These are phyloP conservation scores for Typhlomys cinereus DNA, from an alignment of 2,113 vertebrate species.

Conservation along the genomic window DNA sequence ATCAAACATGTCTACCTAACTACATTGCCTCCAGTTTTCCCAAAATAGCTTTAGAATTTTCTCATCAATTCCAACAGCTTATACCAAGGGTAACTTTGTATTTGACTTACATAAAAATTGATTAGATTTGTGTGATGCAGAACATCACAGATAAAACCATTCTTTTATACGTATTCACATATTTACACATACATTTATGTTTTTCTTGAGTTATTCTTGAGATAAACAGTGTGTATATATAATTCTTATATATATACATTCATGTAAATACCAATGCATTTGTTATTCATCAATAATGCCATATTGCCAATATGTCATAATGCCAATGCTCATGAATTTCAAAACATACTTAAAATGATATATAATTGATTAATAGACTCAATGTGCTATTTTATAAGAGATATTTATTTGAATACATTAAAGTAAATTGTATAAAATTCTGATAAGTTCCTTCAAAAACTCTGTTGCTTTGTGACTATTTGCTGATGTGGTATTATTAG, in stretches of 20 bases:
- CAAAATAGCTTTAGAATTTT: neutral
- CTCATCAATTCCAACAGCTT: neutral
- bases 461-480: neutral
- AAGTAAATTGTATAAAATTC: neutral
- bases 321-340: neutral
- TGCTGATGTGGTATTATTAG: neutral
- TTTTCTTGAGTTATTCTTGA: too few species aligned
- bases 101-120: neutral
- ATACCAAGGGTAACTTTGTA: neutral
- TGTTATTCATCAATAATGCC: too few species aligned
- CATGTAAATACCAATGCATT: neutral
- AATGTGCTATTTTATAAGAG: neutral
- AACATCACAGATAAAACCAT: neutral
- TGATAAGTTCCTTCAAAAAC: neutral
- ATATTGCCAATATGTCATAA: neutral
- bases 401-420: neutral
- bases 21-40: neutral
- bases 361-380: neutral
- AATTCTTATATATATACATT: neutral
- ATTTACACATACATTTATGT: too few species aligned
- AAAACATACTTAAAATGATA: neutral
- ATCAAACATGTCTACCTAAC: neutral
- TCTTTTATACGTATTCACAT: neutral
- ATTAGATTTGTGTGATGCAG: neutral
- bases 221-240: neutral